phyloP scores from a whole-genome alignment of 2,888 invertebrate species.

The Mycalesis mineus region DNA sequence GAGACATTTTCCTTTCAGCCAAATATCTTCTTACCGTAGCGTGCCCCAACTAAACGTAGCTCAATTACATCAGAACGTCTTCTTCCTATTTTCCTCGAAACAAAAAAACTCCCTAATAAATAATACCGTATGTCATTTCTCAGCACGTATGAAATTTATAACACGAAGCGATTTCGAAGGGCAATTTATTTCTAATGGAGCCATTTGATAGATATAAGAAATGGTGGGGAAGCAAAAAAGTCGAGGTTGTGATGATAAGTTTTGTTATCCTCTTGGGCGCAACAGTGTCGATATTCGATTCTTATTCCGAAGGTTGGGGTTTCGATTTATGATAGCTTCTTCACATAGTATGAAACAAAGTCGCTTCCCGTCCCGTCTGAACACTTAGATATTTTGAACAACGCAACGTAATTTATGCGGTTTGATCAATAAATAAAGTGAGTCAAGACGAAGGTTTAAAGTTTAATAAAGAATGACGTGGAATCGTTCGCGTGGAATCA shows the following conservation, averaged over 20 bases:
- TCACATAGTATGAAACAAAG: too few species aligned
- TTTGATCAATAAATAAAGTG: too few species aligned
- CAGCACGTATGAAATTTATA: constrained; percentile 79
- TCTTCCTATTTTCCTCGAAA: constrained; percentile 67
- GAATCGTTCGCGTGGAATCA: too few species aligned
- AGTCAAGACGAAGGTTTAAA: too few species aligned
- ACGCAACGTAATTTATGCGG: too few species aligned
- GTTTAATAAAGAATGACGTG: too few species aligned
- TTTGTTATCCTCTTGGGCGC: not conserved
- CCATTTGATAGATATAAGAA: constrained; percentile 42
- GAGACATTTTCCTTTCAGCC: constrained; percentile 18
- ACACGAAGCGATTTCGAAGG: constrained; percentile 68
- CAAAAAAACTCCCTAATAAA: constrained; percentile 67
- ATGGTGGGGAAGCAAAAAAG: constrained; percentile 17
- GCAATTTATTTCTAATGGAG: constrained; percentile 77
- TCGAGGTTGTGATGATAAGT: constrained; percentile 1
- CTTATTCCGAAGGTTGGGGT: not conserved
- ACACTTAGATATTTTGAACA: too few species aligned
- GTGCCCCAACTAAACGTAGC: constrained; percentile 61
- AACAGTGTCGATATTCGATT: not conserved
- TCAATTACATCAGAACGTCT: constrained; percentile 76
- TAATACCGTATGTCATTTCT: constrained; percentile 78
- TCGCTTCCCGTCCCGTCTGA: too few species aligned
- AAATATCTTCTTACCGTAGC: constrained; percentile 35
- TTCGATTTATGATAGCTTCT: not conserved